Base-by-base conservation (phyloP, 2,888 invertebrate species). In the Cantharis flavilabris region DNA sequence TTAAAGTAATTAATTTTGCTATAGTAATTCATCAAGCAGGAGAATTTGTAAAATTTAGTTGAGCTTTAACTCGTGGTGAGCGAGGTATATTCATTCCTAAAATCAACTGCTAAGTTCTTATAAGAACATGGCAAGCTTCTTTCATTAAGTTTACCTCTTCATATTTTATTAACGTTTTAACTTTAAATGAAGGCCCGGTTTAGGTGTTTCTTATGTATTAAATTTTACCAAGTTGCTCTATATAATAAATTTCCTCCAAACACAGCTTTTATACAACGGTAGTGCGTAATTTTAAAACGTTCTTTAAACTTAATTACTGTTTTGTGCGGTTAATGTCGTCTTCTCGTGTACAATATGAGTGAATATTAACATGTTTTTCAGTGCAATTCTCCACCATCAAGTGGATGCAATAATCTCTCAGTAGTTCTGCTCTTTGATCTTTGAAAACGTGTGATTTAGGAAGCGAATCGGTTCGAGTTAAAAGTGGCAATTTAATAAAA, bases 401-500 rank as follows among this genome's bases (percentile, higher is more conserved):
- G n/a, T 49, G 49, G 49, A 49, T 49, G 49, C 49, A 49, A 5
- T 26, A 26, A 26, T 49, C n/a, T n/a, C 49, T 2, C 49, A 49
- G 49, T n/a, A 49, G 49, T 49, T 10, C 10, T 49, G 49, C n/a
- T n/a, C 49, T 49, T 49, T 49, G n/a, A 49, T 49, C 49, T 49
- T 49, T n/a, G n/a, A 49, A 49, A n/a, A 49, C 49, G 49, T 49
- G 49, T 18, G 16, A 64, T 67, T 67, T 18, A 67, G 26, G 18
- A 23, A 20, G 26, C n/a, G n/a, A 67, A 67, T 67, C 23, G 65
- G 65, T 28, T 28, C 16, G 30, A 73, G 18, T 65, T 62, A 23
- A 28, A 62, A 72, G 72, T 64, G 67, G n/a, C 30, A 30, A 64
- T 72, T 23, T 73, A 74, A 74, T 23, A 69, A 64, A 65, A 67